phyloP scores from a whole-genome alignment of 2,888 invertebrate genomes.

The Alentia gelatinosa region DNA sequence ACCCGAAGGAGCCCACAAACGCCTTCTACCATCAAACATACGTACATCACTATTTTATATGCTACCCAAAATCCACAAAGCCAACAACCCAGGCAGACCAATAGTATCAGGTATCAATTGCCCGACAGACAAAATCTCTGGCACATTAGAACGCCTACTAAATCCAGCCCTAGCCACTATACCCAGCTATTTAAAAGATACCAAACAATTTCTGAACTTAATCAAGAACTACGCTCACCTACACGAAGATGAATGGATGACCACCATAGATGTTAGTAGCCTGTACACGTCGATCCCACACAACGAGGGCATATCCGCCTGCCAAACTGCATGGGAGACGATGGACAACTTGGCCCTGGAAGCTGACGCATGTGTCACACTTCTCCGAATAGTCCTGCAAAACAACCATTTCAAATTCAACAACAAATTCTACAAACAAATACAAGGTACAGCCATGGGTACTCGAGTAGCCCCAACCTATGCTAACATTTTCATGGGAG shows the following conservation, averaged over 20 bases:
- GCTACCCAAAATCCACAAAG: constrained; percentile 20
- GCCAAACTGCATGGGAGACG: too few species aligned
- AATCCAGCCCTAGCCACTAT: neutral
- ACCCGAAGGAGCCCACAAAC: neutral
- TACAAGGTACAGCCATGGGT: constrained; percentile 19
- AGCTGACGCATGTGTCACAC: neutral
- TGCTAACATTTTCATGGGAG: neutral
- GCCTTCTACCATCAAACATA: neutral
- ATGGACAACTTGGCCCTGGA: neutral
- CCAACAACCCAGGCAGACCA: neutral
- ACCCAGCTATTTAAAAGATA: neutral
- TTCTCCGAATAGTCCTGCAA: neutral
- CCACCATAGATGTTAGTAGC: neutral
- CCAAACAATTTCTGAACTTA: neutral
- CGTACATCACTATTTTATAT: neutral
- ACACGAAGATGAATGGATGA: neutral
- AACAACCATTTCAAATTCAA: neutral
- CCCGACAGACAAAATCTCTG: neutral
- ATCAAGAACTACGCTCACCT: neutral
- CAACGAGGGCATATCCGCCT: neutral
- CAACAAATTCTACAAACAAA: neutral
- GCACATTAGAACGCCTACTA: neutral
- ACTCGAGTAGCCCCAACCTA: constrained; percentile 12
- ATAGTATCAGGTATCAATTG: neutral
- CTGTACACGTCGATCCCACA: constrained; percentile 19